Conservation (phyloP, 2,797 vertebrate genomes). For the Erpetoichthys calabaricus region DNA sequence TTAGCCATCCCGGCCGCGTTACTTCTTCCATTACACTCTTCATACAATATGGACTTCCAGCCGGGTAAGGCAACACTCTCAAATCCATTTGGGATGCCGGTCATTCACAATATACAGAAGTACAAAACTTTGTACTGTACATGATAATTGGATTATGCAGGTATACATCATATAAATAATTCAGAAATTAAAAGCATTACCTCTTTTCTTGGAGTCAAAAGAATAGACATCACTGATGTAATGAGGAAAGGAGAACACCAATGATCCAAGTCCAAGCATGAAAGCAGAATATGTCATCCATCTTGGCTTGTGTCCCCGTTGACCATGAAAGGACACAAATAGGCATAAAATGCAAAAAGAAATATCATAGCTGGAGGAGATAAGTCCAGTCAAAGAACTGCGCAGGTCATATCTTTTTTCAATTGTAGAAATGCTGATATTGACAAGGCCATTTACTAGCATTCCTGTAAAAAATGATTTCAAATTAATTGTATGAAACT, state of each 20-base stretch:
- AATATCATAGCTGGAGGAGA: constrained; percentile 57
- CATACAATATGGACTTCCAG: too few relatives aligned
- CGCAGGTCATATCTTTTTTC: constrained; percentile 56
- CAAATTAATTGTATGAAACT: too few relatives aligned
- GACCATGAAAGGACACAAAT: constrained; percentile 52
- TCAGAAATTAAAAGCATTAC: constrained; percentile 24
- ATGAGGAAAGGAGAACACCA: constrained; percentile 49
- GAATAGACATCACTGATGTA: constrained; percentile 43
- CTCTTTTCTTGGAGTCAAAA: constrained; percentile 39
- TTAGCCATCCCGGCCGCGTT: too few relatives aligned
- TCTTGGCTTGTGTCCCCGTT: constrained; percentile 57
- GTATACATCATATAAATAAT: too few relatives aligned
- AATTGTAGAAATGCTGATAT: constrained; percentile 54
- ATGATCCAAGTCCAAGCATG: constrained; percentile 50
- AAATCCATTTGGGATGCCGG: too few relatives aligned
- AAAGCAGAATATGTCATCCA: constrained; percentile 56
- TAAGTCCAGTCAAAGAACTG: constrained; percentile 49
- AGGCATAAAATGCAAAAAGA: constrained; percentile 47
- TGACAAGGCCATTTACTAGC: constrained; percentile 56
- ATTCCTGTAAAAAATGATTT: constrained; percentile 32
- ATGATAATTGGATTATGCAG: too few relatives aligned
- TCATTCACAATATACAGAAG: too few relatives aligned
- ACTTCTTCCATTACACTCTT: too few relatives aligned
- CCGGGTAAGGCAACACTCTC: too few relatives aligned
- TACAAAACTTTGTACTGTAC: too few relatives aligned